A percentile compares a stretch with the other conserved stretches of the same genome.
Evolutionary conservation across 2,888 invertebrate genomes (phyloP).

Genomic region (Trichogramma dendrolimi): DNA sequence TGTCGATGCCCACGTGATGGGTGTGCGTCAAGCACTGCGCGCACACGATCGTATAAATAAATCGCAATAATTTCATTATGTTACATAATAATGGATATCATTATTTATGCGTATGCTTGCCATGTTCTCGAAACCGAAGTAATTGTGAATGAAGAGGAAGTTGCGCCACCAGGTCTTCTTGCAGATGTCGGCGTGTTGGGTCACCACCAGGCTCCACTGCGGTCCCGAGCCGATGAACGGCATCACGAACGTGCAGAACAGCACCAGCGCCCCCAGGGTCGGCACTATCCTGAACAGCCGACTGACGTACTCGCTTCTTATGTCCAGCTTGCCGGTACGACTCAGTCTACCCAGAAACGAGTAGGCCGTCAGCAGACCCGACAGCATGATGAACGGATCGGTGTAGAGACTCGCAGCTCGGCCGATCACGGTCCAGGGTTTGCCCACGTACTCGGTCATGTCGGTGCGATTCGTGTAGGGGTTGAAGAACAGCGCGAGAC

Average conservation of each 20-base stretch:
- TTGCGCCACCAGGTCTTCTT: constrained; percentile 70
- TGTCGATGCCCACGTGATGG: constrained; percentile 69
- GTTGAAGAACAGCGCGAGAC: constrained; percentile 67
- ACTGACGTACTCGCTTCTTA: constrained; percentile 61
- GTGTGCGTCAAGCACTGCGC: constrained; percentile 67
- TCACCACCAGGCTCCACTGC: constrained; percentile 67
- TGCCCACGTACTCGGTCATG: constrained; percentile 63
- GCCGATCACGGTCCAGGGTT: constrained; percentile 65
- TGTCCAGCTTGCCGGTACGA: constrained; percentile 55
- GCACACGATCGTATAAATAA: neutral
- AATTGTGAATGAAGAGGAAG: constrained; percentile 68
- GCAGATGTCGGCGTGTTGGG: constrained; percentile 65
- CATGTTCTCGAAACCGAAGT: constrained; percentile 70
- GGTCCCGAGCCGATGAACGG: constrained; percentile 64
- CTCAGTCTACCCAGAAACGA: constrained; percentile 60
- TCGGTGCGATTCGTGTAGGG: constrained; percentile 65
- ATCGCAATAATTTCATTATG: neutral
- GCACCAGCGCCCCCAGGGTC: constrained; percentile 61
- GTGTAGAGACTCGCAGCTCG: constrained; percentile 68
- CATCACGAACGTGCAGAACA: constrained; percentile 65
- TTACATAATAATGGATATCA: neutral
- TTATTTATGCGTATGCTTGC: constrained; percentile 44
- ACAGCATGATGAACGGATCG: constrained; percentile 68
- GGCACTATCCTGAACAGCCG: constrained; percentile 63
- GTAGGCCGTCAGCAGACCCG: constrained; percentile 64